Evolutionary conservation across 2,888 invertebrate genomes (phyloP), one percentile per base, ranked within the genome.

Genomic region (Agriopis marginaria): DNA sequence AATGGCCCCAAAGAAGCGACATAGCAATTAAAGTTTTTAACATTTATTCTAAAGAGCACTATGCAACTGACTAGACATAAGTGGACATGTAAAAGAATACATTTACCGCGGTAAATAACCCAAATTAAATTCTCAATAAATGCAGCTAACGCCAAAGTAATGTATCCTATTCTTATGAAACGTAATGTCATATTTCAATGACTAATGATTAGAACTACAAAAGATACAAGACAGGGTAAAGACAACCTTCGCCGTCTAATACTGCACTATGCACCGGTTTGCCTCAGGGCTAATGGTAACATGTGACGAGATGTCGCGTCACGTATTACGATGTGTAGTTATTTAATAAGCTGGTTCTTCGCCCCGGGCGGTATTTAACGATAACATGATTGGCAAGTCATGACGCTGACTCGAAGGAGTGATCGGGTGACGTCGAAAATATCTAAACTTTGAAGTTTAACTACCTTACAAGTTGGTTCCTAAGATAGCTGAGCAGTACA

Each of bases 311-410:
- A 59, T 73, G 72, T 75, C 73, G 70, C 74, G 71, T 70, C 69
- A 74, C 61, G 50, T 72, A 74, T 74, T 65, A 75, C 69, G 70
- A 4, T 58, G 56, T 23, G 45, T 70, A 56, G 67, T 72, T 76
- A 73, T 74, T 74, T 75, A 77, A 75, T 74, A 71, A 75, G 74
- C 77, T 71, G 75, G 75, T 75, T 77, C 63, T 59, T 66, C 56
- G 74, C 77, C 68, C 60, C 64, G 50, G 75, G 77, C 76, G 63
- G 67, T 63, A 68, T 58, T 74, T 70, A 73, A 68, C 63, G 51
- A 72, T 69, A 39, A 70, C 72, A 61, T 72, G 72, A 76, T 69
- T 76, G 75, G 70, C 72, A 74, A 72, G 74, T 51, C 50, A 73
- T 75, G 72, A 74, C 74, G 72, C 67, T 58, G 61, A 45, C 59